Evolutionary conservation across 2,888 invertebrate genomes (phyloP), one percentile per base, ranked within the genome.

Genomic region (Dendrolimus pini): DNA sequence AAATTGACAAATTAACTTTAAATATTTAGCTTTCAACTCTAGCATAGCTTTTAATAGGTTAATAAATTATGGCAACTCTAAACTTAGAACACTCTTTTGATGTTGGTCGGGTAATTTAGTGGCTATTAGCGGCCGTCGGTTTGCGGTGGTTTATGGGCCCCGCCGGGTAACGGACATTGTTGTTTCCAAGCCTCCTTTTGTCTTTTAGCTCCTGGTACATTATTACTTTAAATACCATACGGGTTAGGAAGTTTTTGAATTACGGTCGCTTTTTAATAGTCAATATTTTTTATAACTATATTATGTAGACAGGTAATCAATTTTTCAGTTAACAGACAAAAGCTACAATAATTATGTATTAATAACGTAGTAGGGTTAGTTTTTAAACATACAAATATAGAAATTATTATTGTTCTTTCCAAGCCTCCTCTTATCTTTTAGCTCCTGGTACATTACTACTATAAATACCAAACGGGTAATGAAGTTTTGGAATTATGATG

Each of bases 1-100:
- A 47, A 47, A 9, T 47, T 47, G 47, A 47, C 47, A 47, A 47
- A 47, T 47, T 47, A 47, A 47, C 47, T 47, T 47, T 47, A 47
- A 47, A 47, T 47, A 47, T 47, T 47, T 47, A 47, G 47, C 47
- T 47, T 47, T 47, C 47, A 47, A 47, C 47, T 47, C 47, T 47
- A 47, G 47, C 47, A 47, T 47, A 47, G 47, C 47, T 47, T 57
- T 60, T 60, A 60, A 60, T 60, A 60, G 60, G 54, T 57, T 52
- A 60, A 60, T 60, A 60, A 60, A 60, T 60, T 54, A 58, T 58
- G 54, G 42, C 52, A 58, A 59, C 67, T 63, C 62, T 67, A 67
- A 69, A 70, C 57, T 63, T 69, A 64, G 68, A 66, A 66, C 61
- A 62, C 52, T 65, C 66, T 69, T 72, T 74, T 74, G 72, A 74